Evolutionary conservation across 1,140 invertebrate species (phyloP), one percentile per base, ranked within the genome.

Genomic region (Anoplophora glabripennis): DNA sequence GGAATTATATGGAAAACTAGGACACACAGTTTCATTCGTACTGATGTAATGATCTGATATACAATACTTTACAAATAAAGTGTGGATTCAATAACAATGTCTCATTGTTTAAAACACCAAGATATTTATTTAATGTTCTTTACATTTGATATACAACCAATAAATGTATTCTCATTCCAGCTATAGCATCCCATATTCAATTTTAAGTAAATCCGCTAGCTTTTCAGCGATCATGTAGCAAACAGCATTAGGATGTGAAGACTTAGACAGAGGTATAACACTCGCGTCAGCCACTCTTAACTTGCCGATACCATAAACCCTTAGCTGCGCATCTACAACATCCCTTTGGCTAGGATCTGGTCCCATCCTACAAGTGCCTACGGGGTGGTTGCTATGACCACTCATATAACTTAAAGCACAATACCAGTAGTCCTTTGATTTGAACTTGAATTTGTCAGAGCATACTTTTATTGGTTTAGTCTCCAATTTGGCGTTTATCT

Each of bases 191-290:
- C 15, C 38, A 41, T 41, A 41, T 41, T 41, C n/a, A 70, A 77
- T 72, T 61, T 85, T 86, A 14, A 94, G 89, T 69, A 93, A 79
- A 72, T 92, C 87, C 0, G 89, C 84, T 0, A 81, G 89, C 69
- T 91, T 91, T 74, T 96, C 92, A 0, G 83, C 93, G 48, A 95
- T 88, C 91, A 95, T 93, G 40, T 84, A 82, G 7, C 86, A 83
- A 0, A 84, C 83, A 0, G 86, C 87, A 57, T 87, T 89, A 0
- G 86, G 83, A 66, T 92, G 89, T 1, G 83, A 87, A 4, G 79
- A 81, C 7, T 85, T 79, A n/a, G 88, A 80, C 1, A 75, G 75
- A 0, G 90, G 85, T 81, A 79, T 78, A 40, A 79, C 69, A 33
- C 75, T 77, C 17, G 74, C 76, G 65, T 80, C 78, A 8, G 75